A percentile compares a stretch with the other conserved stretches of the same genome.
phyloP scores from a whole-genome alignment of 2,113 vertebrate species.

The Cyanocitta stelleri region DNA sequence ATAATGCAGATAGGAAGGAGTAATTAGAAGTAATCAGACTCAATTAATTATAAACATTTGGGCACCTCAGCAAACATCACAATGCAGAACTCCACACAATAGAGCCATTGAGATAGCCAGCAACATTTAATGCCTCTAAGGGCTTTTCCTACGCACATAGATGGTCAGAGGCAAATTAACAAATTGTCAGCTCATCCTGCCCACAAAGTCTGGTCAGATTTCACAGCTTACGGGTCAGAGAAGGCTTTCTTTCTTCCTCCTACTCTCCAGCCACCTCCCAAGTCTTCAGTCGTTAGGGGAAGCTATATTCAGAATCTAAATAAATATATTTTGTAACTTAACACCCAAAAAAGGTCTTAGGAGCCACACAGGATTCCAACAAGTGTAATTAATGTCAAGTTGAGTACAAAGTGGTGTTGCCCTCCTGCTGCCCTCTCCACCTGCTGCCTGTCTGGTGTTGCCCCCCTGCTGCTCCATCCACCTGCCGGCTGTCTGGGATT shows the following conservation, averaged over 20 bases:
- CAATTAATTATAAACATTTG: conserved; percentile 50
- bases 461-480: conserved; percentile 15
- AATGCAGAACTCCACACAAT: background rate
- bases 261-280: background rate
- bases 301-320: background rate
- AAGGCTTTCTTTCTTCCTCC: background rate
- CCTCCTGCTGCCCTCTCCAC: conserved; percentile 12
- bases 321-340: background rate
- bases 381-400: conserved; percentile 48
- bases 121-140: background rate
- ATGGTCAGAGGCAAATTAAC: background rate
- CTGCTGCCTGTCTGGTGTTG: conserved; percentile 13
- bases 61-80: background rate
- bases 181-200: background rate
- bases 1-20: conserved; percentile 8
- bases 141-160: background rate
- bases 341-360: background rate
- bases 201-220: background rate
- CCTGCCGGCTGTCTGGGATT: conserved; percentile 10
- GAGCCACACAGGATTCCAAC: background rate
- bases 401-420: background rate
- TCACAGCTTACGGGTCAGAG: background rate
- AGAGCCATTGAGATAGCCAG: background rate
- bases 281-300: background rate
- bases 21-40: conserved; percentile 41